These are phyloP conservation scores for Phoenicopterus ruber DNA, from an alignment of 2,113 vertebrate species.

Conservation along the genomic window DNA sequence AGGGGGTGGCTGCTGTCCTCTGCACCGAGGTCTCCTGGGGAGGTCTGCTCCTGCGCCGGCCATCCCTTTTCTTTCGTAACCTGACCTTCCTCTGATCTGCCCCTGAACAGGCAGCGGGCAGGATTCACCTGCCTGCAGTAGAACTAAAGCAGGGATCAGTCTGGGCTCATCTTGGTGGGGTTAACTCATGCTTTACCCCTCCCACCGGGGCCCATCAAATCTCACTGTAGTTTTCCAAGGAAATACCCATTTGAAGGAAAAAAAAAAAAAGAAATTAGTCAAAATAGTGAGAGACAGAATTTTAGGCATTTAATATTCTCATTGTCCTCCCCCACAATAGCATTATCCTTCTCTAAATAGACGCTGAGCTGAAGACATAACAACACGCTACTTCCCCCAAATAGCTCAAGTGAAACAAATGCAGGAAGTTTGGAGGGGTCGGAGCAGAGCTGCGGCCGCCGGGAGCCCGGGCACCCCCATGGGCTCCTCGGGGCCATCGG, in stretches of 20 bases:
- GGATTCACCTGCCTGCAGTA: neutral
- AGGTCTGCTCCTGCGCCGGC: neutral
- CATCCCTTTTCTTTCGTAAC: neutral
- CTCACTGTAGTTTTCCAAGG: neutral
- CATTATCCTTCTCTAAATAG: constrained; percentile 42
- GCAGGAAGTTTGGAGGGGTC: constrained; percentile 23
- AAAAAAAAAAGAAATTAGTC: neutral
- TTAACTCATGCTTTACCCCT: neutral
- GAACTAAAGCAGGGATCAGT: neutral
- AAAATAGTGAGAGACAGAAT: constrained; percentile 6
- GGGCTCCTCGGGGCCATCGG: fast-evolving
- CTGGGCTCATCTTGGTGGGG: neutral
- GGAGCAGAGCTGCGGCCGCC: neutral
- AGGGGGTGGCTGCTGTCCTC: neutral
- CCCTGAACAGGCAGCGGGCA: neutral
- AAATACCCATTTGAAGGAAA: neutral
- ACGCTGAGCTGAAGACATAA: constrained; percentile 43
- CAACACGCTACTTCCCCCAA: constrained; percentile 38
- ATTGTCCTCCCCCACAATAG: constrained; percentile 38
- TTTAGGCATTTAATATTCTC: constrained; percentile 1
- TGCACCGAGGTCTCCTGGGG: neutral
- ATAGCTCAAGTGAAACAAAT: neutral
- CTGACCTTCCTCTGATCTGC: neutral
- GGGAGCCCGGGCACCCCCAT: neutral
- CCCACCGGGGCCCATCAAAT: neutral